Conservation (phyloP, 2,113 vertebrate species). For the Brienomyrus brachyistius region DNA sequence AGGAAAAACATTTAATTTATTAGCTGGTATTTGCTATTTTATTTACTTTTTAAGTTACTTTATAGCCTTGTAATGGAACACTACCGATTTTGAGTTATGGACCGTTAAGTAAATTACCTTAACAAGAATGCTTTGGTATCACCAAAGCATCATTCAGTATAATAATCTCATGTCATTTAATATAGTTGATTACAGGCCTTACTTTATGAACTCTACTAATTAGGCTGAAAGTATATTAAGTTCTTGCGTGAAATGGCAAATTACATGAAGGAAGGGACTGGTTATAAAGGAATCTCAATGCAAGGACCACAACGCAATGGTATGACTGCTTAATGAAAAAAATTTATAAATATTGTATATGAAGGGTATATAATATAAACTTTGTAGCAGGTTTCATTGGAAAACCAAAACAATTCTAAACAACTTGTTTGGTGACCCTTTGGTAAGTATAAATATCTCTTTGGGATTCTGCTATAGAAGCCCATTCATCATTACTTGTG, state of each 20-base stretch:
- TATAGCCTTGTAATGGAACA: neutral
- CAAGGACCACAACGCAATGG: neutral
- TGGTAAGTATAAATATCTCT: neutral
- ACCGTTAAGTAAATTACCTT: neutral
- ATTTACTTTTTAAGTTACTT: neutral
- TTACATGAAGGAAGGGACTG: neutral
- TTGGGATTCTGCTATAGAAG: neutral
- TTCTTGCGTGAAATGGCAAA: neutral
- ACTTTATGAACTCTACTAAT: neutral
- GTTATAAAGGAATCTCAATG: neutral
- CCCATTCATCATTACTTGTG: neutral
- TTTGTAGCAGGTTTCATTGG: neutral
- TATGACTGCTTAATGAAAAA: neutral
- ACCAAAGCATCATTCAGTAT: neutral
- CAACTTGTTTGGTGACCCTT: neutral
- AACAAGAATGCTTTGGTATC: neutral
- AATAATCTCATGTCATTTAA: neutral
- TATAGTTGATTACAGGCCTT: neutral
- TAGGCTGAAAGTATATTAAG: neutral
- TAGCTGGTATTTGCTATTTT: neutral
- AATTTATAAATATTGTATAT: neutral
- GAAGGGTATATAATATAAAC: neutral
- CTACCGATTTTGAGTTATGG: neutral
- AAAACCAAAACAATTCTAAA: neutral
- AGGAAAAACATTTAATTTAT: neutral